phyloP scores from a whole-genome alignment of 2,113 vertebrate genomes.

The Herpailurus yagouaroundi region DNA sequence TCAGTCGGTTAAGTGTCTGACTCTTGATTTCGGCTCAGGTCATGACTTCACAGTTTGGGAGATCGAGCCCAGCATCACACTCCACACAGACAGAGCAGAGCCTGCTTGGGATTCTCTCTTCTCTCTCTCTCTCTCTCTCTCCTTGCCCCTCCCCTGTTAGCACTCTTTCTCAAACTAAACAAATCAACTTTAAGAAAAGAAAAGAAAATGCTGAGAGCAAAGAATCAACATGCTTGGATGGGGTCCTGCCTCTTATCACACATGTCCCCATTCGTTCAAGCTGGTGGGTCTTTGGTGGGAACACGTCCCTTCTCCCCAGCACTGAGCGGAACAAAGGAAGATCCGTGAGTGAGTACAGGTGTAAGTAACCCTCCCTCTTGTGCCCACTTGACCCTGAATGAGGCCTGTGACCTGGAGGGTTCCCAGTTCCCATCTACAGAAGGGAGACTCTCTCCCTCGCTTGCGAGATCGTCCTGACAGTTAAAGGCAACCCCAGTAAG shows the following conservation, averaged over 20 bases:
- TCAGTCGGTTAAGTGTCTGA: background rate
- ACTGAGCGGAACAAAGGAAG: background rate
- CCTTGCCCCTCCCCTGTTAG: too few relatives aligned
- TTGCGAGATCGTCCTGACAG: background rate
- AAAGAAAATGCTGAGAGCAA: background rate
- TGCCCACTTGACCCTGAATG: background rate
- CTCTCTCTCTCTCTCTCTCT: too few relatives aligned
- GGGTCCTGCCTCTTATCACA: background rate
- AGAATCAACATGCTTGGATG: background rate
- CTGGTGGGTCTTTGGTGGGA: background rate
- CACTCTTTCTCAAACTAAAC: too few relatives aligned
- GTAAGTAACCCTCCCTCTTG: background rate
- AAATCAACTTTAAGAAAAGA: too few relatives aligned
- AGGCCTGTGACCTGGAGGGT: background rate
- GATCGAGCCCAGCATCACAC: too few relatives aligned
- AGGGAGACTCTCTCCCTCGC: background rate
- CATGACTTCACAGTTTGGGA: too few relatives aligned
- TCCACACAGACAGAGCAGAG: too few relatives aligned
- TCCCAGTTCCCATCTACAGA: background rate
- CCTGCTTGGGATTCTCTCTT: too few relatives aligned
- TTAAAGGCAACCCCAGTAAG: background rate
- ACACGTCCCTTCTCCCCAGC: background rate
- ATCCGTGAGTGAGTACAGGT: background rate
- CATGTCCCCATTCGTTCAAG: rapidly evolving
- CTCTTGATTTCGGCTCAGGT: background rate